Evolutionary conservation across 2,797 vertebrate genomes (phyloP), one percentile per base, ranked within the genome.

Genomic region (Rhynchotus rufescens): DNA sequence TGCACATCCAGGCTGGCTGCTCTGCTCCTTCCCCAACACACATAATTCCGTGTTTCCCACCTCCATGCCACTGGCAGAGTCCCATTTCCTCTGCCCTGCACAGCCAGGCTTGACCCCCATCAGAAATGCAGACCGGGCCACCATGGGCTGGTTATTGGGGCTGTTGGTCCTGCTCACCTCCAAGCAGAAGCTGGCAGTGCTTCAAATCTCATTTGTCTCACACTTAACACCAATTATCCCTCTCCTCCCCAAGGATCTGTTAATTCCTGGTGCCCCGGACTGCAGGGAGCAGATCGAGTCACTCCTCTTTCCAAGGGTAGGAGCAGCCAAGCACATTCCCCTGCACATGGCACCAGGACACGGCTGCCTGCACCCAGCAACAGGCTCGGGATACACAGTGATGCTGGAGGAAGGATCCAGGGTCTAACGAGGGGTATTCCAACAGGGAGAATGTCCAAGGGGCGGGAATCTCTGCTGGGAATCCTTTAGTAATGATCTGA

Each of bases 41-140:
- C 93, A 76, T 40, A 65, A 69, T 56, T 79, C 94, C 86, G 90
- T 95, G 86, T 95, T 94, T 94, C 94, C 93, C 94, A 92, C 92
- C 92, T 89, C 40, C 73, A 4, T 0, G 2, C 84, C 92, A 93
- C 93, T 93, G 95, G 90, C 84, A 80, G 81, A 36, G 45, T 69
- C 90, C 86, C 88, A 28, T 15, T 89, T 54, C 72, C 49, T 0
- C 81, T 89, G 84, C 62, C 69, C 90, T 32, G 86, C 93, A 95
- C 95, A 86, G 92, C 86, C 45, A 10, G 90, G 42, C 49, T 25
- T 25, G 49, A 25, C 4, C 13, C 49, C 49, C 49, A 51, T 25
- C 6, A 21, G 49, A 51, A 51, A 51, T 6, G 12, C 23, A 4
- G 23, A 51, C 49, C 12, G 3, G 23, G 22, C 47, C 10, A 10